Conservation (phyloP, 2,113 vertebrate genomes). For the Myotis yumanensis region DNA sequence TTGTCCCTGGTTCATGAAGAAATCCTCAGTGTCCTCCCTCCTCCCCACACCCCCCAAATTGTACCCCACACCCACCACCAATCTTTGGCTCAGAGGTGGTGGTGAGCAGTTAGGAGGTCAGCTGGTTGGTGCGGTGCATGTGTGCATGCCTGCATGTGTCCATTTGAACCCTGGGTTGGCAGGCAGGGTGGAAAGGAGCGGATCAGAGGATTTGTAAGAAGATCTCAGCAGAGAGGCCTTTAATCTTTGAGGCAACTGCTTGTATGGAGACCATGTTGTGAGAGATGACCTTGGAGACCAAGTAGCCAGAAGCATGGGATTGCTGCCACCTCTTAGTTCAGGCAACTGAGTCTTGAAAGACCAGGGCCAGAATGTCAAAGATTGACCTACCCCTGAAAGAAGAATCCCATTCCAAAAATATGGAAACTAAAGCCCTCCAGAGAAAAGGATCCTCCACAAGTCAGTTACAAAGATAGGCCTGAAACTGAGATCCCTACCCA, state of each 20-base stretch:
- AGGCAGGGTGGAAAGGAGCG: conserved; percentile 34
- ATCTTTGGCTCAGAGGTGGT: background rate
- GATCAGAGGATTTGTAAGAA: conserved; percentile 56
- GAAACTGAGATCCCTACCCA: background rate
- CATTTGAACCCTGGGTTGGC: conserved; percentile 31
- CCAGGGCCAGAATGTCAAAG: background rate
- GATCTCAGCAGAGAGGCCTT: conserved; percentile 55
- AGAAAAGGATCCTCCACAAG: background rate
- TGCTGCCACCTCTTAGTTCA: background rate
- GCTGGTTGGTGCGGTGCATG: background rate
- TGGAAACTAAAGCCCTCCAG: background rate
- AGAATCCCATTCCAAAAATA: background rate
- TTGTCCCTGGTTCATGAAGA: background rate
- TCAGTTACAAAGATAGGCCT: background rate
- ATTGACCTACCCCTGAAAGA: background rate
- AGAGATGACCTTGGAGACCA: background rate
- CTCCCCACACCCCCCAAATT: no score
- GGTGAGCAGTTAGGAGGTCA: background rate
- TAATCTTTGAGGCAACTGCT: conserved; percentile 49
- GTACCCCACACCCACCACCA: background rate
- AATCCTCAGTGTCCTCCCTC: background rate
- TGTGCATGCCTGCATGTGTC: background rate
- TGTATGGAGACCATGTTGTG: background rate
- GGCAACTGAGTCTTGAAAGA: conserved; percentile 34
- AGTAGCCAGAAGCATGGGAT: background rate